Evolutionary conservation across 1,140 invertebrate genomes (phyloP).

Genomic region (Eupeodes corollae): DNA sequence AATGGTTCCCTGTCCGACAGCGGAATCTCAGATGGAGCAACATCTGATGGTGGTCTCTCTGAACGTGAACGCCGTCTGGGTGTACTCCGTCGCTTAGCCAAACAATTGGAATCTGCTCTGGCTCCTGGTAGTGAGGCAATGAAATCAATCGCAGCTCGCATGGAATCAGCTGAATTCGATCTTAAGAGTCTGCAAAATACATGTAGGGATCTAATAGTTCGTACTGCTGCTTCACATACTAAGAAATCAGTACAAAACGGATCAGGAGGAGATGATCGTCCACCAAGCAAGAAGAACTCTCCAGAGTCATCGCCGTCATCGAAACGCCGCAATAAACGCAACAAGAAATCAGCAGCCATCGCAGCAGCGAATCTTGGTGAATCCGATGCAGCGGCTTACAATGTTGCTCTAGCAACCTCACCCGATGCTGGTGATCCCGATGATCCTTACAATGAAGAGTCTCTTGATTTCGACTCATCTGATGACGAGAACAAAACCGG

Average conservation of each 20-base stretch:
- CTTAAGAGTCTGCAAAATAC: slow-evolving; percentile 62
- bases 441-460: slow-evolving; percentile 32
- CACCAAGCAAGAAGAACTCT: not conserved
- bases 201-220: slow-evolving; percentile 62
- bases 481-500: slow-evolving; percentile 37
- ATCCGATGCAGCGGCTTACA: slow-evolving; percentile 1
- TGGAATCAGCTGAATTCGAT: slow-evolving; percentile 68
- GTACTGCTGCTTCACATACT: slow-evolving; percentile 45
- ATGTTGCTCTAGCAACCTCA: not conserved
- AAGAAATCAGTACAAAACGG: slow-evolving; percentile 12
- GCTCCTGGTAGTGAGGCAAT: slow-evolving; percentile 53
- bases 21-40: slow-evolving; percentile 58
- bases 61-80: slow-evolving; percentile 59
- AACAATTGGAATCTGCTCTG: slow-evolving; percentile 53
- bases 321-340: slow-evolving; percentile 16
- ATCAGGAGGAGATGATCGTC: slow-evolving; percentile 6
- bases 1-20: slow-evolving; percentile 60
- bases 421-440: slow-evolving; percentile 9
- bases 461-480: slow-evolving; percentile 28
- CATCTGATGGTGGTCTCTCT: slow-evolving; percentile 58
- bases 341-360: not conserved
- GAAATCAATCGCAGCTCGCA: slow-evolving; percentile 50
- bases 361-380: not conserved
- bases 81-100: slow-evolving; percentile 51
- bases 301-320: slow-evolving; percentile 2